Conservation (phyloP, 2,888 invertebrate species). For the Ochropleura leucogaster region DNA sequence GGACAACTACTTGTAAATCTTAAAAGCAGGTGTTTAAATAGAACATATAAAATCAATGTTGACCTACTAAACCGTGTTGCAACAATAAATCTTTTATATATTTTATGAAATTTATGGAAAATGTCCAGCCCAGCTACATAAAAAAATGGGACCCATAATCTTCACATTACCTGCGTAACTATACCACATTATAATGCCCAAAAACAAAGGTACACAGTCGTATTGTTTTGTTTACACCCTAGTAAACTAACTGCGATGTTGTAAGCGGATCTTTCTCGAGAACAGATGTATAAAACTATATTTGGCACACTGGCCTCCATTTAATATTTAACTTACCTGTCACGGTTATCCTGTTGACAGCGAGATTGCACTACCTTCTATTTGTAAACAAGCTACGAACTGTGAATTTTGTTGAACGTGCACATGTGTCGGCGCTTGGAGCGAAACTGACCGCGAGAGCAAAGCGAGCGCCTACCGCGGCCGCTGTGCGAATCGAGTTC, state of each 20-base stretch:
- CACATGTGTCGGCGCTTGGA: constrained; percentile 75
- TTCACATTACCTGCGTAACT: constrained; percentile 64
- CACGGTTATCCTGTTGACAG: constrained; percentile 81
- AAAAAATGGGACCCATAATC: constrained; percentile 32
- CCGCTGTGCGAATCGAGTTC: constrained; percentile 82
- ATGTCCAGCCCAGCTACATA: neutral
- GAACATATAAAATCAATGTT: constrained; percentile 1
- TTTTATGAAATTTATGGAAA: no score
- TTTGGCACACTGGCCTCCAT: constrained; percentile 80
- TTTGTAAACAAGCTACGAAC: constrained; percentile 83
- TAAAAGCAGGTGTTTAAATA: neutral
- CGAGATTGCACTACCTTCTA: constrained; percentile 79
- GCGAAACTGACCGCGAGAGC: constrained; percentile 78
- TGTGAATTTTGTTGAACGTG: constrained; percentile 71
- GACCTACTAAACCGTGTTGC: constrained; percentile 24
- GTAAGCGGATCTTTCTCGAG: constrained; percentile 45
- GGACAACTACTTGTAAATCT: neutral
- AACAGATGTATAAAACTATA: constrained; percentile 55
- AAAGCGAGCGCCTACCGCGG: constrained; percentile 64
- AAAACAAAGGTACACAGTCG: constrained; percentile 80
- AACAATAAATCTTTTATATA: neutral
- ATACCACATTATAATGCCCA: constrained; percentile 68
- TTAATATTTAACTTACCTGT: constrained; percentile 82
- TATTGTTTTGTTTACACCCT: constrained; percentile 80
- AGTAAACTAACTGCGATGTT: constrained; percentile 44